Evolutionary conservation across 92 coral and sea anemone genomes (phyloP), one percentile per base, ranked within the genome.

Genomic region (Meandrina meandrites): DNA sequence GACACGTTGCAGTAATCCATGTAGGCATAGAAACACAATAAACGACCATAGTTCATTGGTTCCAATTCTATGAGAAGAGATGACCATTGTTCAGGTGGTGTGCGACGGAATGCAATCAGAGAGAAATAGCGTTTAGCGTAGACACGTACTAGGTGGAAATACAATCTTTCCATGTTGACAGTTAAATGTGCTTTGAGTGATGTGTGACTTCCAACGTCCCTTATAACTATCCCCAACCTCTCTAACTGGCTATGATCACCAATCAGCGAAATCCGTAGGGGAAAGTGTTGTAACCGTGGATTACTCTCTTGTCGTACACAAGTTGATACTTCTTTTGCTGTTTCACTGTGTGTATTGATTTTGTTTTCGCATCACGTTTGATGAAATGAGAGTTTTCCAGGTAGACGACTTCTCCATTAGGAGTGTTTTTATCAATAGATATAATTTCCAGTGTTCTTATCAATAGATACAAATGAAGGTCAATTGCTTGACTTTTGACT

Each of bases 191-290:
- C 1, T 34, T 34, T 34, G 45, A 36, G 48, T 50, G 3, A 1
- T 1, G 22, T 5, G 34, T 72, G 34, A 6, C 57, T 35, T 40
- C 35, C 54, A 75, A 75, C 35, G 5, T 47, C 18, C 8, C 57
- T 75, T 75, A 40, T 42, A 40, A 30, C 18, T 31, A 45, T 45
- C 57, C 79, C 76, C n/a, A n/a, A n/a, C n/a, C n/a, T n/a, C n/a
- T n/a, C n/a, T n/a, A 3, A 76, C 18, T 35, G 9, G 9, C 57
- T 10, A 30, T 36, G 3, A 1, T 31, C 21, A 47, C 66, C 5
- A 32, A 14, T 80, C 36, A 80, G 34, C 56, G 73, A 37, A 50
- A 91, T 7, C 94, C 94, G 66, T 84, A 84, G 13, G 91, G 89
- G 1, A 85, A 0, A 15, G 94, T 91, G 24, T 81, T 21, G 51